Evolutionary conservation across 2,797 vertebrate genomes (phyloP), one percentile per base, ranked within the genome.

Genomic region (Cottoperca gobio): DNA sequence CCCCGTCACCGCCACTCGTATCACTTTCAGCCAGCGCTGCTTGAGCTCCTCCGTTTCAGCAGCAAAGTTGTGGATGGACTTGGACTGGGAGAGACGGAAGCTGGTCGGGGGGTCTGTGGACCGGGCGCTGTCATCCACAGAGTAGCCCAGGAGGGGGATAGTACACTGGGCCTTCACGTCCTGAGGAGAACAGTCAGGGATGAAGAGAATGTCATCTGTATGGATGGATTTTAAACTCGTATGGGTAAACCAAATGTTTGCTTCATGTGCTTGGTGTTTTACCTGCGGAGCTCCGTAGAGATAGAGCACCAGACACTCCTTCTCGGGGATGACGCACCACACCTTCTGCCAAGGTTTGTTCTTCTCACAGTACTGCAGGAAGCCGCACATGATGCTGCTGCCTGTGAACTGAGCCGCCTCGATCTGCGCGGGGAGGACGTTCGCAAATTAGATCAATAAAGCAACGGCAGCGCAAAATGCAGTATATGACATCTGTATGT

Each of bases 251-350:
- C 3, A 16, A 6, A 31, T n/a, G 8, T 2, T 23, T 9, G 14
- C 52, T 70, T 1, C 2, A 1, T 13, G 14, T 11, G 23, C 3
- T 42, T 1, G 8, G 0, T 0, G 23, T 70, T 37, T 78, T 81
- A 99, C 98, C 97, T 99, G 98, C 8, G 96, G 97, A 31, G 98
- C 98, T 62, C 97, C 96, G 0, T 98, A 99, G 92, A 99, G 96
- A 86, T 99, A 99, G 43, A 99, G 95, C 81, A 99, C 98, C 9
- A 99, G 90, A 23, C 95, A 93, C 85, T 99, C 98, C 69, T 97
- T 97, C 87, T 99, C 96, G 3, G 98, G 98, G 86, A 99, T 97
- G 78, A 99, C 97, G 75, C 97, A 97, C 98, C 98, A 99, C 21
- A 96, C 95, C 88, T 96, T 99, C 94, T 99, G 98, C 97, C 97